phyloP scores from a whole-genome alignment of 2,797 vertebrate genomes.

The Takifugu rubripes region DNA sequence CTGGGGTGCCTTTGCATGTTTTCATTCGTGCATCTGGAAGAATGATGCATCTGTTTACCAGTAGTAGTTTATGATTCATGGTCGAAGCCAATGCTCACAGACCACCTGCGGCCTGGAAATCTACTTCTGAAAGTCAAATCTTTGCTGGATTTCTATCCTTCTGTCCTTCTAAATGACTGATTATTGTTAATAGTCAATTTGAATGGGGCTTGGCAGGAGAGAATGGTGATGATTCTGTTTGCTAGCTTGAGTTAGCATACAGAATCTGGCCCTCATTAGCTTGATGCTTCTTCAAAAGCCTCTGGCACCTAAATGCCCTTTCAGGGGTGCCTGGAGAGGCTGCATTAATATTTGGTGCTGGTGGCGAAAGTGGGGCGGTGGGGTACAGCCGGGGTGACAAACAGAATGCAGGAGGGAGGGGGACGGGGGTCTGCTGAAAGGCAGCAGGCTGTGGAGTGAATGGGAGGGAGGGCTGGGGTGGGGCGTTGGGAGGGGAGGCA shows the following conservation, averaged over 20 bases:
- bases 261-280: neutral
- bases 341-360: slow-evolving; percentile 65
- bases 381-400: slow-evolving; percentile 64
- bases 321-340: slow-evolving; percentile 77
- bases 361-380: slow-evolving; percentile 28
- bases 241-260: slow-evolving; percentile 70
- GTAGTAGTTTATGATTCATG: slow-evolving; percentile 47
- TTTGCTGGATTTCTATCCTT: slow-evolving; percentile 43
- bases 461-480: slow-evolving; percentile 65
- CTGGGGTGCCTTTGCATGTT: slow-evolving; percentile 25
- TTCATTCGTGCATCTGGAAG: slow-evolving; percentile 24
- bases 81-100: slow-evolving; percentile 22
- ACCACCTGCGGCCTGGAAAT: slow-evolving; percentile 48
- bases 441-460: slow-evolving; percentile 75
- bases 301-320: slow-evolving; percentile 75
- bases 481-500: slow-evolving; percentile 51
- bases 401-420: slow-evolving; percentile 65
- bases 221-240: slow-evolving; percentile 66
- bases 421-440: slow-evolving; percentile 72
- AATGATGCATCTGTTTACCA: slow-evolving; percentile 42
- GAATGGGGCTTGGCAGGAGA: slow-evolving; percentile 77
- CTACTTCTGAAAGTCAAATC: slow-evolving; percentile 41
- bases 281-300: slow-evolving; percentile 55
- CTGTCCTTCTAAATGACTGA: slow-evolving; percentile 64
- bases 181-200: slow-evolving; percentile 75